Evolutionary conservation across 2,888 invertebrate genomes (phyloP), one percentile per base, ranked within the genome.

Genomic region (Rapana venosa): DNA sequence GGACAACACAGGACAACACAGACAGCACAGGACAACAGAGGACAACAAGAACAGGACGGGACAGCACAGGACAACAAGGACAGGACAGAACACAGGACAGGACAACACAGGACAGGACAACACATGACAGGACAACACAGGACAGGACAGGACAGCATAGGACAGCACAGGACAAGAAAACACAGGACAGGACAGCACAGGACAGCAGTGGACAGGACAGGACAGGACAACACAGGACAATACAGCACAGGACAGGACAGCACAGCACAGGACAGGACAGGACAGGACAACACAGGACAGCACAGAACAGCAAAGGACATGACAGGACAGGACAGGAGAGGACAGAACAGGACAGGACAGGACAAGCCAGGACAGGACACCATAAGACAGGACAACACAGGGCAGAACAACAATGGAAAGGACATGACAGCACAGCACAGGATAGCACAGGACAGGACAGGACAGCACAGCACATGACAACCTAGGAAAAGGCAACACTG

Each of bases 61-160:
- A 32, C 32, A 79, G 77, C 8, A 26, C 77, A 74, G 11, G 58
- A 13, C 58, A 58, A 15, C 11, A 58, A 58, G 32, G 79, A 79
- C 79, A 79, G 32, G 79, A 79, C 79, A 79, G 30, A 79, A 17
- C n/a, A 79, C 79, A 79, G 74, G 79, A 79, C 79, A 79, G 79
- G 79, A 79, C 32, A 79, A 32, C 30, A 79, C 79, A 79, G 58
- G 58, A 58, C 58, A 30, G 79, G 11, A 26, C 26, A 30, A 32
- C 11, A 58, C 58, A 58, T 17, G 81, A 20, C 79, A 79, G 79
- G 79, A 79, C 79, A 79, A 30, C 30, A 30, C 79, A 79, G 79
- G 79, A 30, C 79, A 79, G 32, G 79, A 79, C 79, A 79, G 6
- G 79, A 30, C 79, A 79, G n/a, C 30, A 30, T 32, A 79, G 17